phyloP scores from a whole-genome alignment of 1,140 invertebrate genomes.

The Drosophila persimilis region DNA sequence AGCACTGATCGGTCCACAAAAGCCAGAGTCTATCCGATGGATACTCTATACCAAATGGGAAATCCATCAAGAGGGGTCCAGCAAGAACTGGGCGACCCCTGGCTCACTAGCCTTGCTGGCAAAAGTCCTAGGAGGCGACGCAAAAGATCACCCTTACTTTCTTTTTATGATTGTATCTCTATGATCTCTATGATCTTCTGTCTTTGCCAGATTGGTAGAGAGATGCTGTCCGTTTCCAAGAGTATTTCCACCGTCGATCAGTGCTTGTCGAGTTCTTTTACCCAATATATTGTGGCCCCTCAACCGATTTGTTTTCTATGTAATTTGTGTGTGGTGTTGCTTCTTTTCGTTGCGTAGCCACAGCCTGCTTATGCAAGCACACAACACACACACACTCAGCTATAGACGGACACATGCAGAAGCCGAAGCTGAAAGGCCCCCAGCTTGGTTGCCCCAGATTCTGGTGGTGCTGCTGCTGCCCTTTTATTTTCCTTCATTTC shows the following conservation, averaged over 20 bases:
- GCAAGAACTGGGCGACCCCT: too few species aligned
- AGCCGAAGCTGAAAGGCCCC: slow-evolving; percentile 62
- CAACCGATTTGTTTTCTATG: slow-evolving; percentile 52
- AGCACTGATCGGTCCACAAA: slow-evolving; percentile 26
- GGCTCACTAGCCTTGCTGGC: too few species aligned
- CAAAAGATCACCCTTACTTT: too few species aligned
- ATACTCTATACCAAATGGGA: slow-evolving; percentile 4
- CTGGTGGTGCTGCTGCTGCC: slow-evolving; percentile 46
- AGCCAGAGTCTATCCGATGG: slow-evolving; percentile 9
- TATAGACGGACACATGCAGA: slow-evolving; percentile 17
- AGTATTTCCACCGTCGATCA: slow-evolving; percentile 5
- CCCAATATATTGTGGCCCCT: slow-evolving; percentile 20
- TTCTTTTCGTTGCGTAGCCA: slow-evolving; percentile 37
- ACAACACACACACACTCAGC: slow-evolving; percentile 21
- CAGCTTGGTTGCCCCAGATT: slow-evolving; percentile 79
- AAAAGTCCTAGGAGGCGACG: too few species aligned
- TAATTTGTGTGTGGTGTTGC: slow-evolving; percentile 30
- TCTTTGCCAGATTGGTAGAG: too few species aligned
- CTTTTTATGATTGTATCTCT: too few species aligned
- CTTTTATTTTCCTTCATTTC: slow-evolving; percentile 39
- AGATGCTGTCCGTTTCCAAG: neutral
- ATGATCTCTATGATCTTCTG: too few species aligned
- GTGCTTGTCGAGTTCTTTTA: neutral
- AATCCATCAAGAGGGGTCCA: too few species aligned
- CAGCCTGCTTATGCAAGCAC: slow-evolving; percentile 74